phyloP scores from a whole-genome alignment of 2,797 vertebrate genomes.

The Manis javanica region DNA sequence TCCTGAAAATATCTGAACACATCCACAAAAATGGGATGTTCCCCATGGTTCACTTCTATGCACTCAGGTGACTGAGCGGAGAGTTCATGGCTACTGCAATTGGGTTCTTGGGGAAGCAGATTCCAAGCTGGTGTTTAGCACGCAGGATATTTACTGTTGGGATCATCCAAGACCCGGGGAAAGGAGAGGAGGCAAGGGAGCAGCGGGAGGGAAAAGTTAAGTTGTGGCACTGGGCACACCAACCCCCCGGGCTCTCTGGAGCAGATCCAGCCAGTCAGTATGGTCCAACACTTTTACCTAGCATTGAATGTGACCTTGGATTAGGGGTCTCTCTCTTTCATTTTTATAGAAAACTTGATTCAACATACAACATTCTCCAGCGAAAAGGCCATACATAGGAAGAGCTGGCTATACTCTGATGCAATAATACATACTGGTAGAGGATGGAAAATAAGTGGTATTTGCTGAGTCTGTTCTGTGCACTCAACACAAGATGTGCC shows the following conservation, averaged over 20 bases:
- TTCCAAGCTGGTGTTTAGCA: neutral
- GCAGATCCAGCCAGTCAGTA: neutral
- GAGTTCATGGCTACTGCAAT: too few relatives aligned
- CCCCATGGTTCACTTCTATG: too few relatives aligned
- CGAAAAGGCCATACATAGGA: conserved; percentile 99
- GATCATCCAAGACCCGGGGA: neutral
- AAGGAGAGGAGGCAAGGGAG: neutral
- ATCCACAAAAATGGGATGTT: neutral
- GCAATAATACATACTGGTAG: conserved; percentile 94
- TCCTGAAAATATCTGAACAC: neutral
- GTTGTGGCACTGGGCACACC: neutral
- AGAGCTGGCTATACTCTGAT: conserved; percentile 98
- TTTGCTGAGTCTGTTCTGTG: conserved; percentile 93
- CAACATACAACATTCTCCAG: conserved; percentile 99
- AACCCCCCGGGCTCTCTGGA: neutral
- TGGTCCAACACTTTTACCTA: too few relatives aligned
- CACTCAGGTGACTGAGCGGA: neutral
- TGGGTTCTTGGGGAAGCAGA: neutral
- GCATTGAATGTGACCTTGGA: neutral
- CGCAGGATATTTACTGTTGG: neutral
- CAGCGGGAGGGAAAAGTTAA: neutral
- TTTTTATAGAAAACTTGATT: conserved; percentile 99
- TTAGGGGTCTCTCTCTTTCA: neutral
- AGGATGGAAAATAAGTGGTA: conserved; percentile 92
- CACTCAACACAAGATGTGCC: conserved; percentile 94